Evolutionary conservation across 2,888 invertebrate genomes (phyloP), one percentile per base, ranked within the genome.

Genomic region (Brachyptera putata): DNA sequence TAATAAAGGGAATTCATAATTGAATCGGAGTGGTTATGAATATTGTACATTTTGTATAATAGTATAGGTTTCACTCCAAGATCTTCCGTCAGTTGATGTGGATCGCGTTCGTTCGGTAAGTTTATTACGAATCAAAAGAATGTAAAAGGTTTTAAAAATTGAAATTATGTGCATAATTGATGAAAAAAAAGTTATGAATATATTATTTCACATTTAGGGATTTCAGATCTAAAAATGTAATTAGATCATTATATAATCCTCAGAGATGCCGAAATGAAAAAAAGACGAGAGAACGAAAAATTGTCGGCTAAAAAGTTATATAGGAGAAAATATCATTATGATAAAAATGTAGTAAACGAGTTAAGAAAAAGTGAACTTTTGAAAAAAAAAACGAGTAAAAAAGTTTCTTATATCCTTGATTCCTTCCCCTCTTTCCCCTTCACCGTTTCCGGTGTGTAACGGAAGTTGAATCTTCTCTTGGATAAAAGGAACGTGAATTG

Each of bases 301-400:
- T 36, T 36, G 34, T 36, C 16, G 16, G 21, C n/a, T 21, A 34
- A 34, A 53, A 53, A 53, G 53, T 53, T 53, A 34, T 3, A 53
- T 22, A 21, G 34, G 22, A 34, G 53, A 53, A 34, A 53, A 53
- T 53, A 36, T 53, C 53, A 37, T 53, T 53, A 53, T 53, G 34
- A 53, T 34, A 53, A 50, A 53, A 53, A 53, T 53, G 53, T 24
- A 4, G 46, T 53, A 53, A 53, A 34, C 34, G 53, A 53, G 53
- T 53, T 53, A 53, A 53, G 43, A 43, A 53, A 53, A 46, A 46
- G 46, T 53, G 53, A 53, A 53, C 53, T 53, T 53, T 53, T 30
- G 36, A 24, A 16, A 53, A 53, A 53, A 53, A 53, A 18, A 37
- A 53, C 36, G 16, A 34, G 34, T 34, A 22, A 46, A 46, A 46